Evolutionary conservation across 1,140 invertebrate genomes (phyloP), one percentile per base, ranked within the genome.

Genomic region (Mactra quadrangularis): DNA sequence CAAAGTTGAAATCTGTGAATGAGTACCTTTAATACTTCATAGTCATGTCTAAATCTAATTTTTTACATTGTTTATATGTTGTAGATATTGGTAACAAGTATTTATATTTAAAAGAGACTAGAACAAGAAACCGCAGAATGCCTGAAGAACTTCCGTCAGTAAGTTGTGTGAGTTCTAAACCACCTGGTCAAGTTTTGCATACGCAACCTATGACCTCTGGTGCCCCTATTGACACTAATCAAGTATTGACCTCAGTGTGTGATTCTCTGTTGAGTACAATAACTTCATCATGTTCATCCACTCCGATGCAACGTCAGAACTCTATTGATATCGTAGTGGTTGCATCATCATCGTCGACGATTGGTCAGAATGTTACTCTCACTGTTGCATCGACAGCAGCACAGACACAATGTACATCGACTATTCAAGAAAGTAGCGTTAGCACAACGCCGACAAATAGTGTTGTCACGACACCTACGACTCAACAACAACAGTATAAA

Each of bases 81-180:
- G n/a, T n/a, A n/a, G n/a, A n/a, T n/a, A n/a, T n/a, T n/a, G n/a
- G n/a, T n/a, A n/a, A n/a, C n/a, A n/a, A n/a, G n/a, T n/a, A n/a
- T n/a, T n/a, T n/a, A n/a, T 41, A 7, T 41, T 7, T 41, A 6
- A 41, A 41, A 41, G 6, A 41, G 38, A 6, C 38, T 41, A 15
- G 6, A 41, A 7, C 38, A 7, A 41, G 6, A 41, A 15, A 7
- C 38, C 15, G 6, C 52, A 72, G 33, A 33, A 72, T 72, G 70
- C 70, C 29, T 22, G 6, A 57, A 47, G 70, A n/a, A 35, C 53
- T 72, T 25, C 70, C 70, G 4, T 52, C 53, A n/a, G 33, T 50
- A 1, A 17, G 35, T 1, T 19, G 52, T 3, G 2, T 38, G 15
- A 11, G 50, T 3, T 31, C 38, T 6, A 2, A 47, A 7, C 6